These are phyloP conservation scores for Capromys pilorides DNA, from an alignment of 2,797 vertebrate species.

Conservation along the genomic window DNA sequence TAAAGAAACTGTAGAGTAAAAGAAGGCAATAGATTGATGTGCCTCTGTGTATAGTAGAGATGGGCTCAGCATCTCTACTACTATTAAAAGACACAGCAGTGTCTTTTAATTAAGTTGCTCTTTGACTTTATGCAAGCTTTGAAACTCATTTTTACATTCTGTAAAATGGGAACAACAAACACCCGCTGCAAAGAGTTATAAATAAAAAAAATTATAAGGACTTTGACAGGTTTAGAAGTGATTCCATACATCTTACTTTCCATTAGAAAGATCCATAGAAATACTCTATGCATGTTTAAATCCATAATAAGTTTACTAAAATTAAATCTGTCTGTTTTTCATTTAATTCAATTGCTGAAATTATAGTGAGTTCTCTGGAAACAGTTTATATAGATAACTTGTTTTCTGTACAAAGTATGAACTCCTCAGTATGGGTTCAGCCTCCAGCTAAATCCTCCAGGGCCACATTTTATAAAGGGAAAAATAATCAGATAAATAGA, in stretches of 20 bases:
- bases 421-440: neutral
- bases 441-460: neutral
- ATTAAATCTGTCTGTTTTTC: conserved; percentile 42
- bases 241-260: neutral
- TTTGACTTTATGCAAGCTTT: neutral
- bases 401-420: conserved; percentile 37
- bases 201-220: neutral
- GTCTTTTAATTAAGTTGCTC: neutral
- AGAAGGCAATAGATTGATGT: neutral
- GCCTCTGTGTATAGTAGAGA: too few species aligned
- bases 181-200: neutral
- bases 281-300: conserved; percentile 38
- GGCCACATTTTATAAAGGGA: neutral
- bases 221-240: neutral
- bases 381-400: neutral
- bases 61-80: too few species aligned
- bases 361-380: neutral
- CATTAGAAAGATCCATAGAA: neutral
- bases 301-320: neutral
- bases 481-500: conserved; percentile 37
- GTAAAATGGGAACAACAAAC: neutral
- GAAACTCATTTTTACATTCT: conserved; percentile 14
- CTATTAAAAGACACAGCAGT: too few species aligned
- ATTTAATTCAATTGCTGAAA: conserved; percentile 16
- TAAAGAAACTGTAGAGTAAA: neutral